phyloP scores from a whole-genome alignment of 2,888 invertebrate species.

The Octodonta nipae region DNA sequence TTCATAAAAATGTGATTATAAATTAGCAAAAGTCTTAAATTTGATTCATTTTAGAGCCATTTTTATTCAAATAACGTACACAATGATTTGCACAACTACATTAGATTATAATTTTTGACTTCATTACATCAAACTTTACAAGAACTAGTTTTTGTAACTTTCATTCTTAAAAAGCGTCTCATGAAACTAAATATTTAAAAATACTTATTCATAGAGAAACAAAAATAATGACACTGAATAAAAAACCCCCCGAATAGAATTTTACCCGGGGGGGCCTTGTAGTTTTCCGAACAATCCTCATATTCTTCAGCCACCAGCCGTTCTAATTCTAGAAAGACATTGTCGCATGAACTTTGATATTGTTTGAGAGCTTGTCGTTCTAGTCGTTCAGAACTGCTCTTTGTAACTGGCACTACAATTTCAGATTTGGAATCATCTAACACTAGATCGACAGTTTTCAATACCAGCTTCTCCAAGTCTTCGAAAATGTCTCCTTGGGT shows the following conservation, averaged over 20 bases:
- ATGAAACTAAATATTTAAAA: too few relatives aligned
- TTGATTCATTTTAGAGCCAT: constrained; percentile 9
- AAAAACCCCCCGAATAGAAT: constrained; percentile 19
- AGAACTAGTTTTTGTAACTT: too few relatives aligned
- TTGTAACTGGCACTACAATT: constrained; percentile 19
- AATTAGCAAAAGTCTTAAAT: not conserved
- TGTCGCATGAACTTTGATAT: constrained; percentile 41
- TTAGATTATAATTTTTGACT: too few relatives aligned
- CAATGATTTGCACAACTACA: not conserved
- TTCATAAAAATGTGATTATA: too few relatives aligned
- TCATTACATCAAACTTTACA: too few relatives aligned
- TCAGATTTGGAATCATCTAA: constrained; percentile 18
- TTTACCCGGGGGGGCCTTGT: constrained; percentile 20
- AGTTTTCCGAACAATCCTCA: constrained; percentile 28
- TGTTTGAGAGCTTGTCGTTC: constrained; percentile 49
- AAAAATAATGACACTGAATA: constrained; percentile 12
- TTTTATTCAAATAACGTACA: constrained; percentile 8
- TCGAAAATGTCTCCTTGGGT: too few relatives aligned
- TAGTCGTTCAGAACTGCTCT: constrained; percentile 37
- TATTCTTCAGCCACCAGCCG: constrained; percentile 56
- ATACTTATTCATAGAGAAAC: constrained; percentile 14
- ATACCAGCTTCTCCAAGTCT: constrained; percentile 18
- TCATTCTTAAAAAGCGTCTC: constrained; percentile 10
- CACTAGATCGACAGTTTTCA: constrained; percentile 17
- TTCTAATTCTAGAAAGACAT: constrained; percentile 48